Evolutionary conservation across 2,888 invertebrate species (phyloP).

Genomic region (Meghimatium bilineatum): DNA sequence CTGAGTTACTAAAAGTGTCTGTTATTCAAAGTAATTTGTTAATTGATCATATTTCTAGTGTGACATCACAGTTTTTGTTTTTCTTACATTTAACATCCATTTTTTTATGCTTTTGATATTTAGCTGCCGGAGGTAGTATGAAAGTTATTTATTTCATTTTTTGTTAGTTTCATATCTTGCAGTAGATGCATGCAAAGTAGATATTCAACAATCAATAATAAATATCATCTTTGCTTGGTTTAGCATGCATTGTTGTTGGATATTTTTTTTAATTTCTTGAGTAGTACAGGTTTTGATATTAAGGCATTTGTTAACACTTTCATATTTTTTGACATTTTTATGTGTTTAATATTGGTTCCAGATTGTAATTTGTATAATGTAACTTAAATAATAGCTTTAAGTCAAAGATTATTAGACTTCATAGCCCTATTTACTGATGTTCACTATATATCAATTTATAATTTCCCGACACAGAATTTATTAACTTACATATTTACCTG

Average conservation of each 20-base stretch:
- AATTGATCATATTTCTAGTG: background rate
- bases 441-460: too few species aligned
- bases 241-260: background rate
- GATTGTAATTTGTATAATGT: too few species aligned
- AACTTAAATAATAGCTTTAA: too few species aligned
- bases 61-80: background rate
- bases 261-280: background rate
- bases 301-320: background rate
- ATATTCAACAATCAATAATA: background rate
- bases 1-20: background rate
- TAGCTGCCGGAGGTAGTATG: conserved; percentile 53
- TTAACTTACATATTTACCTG: too few species aligned
- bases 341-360: too few species aligned
- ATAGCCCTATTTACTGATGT: too few species aligned
- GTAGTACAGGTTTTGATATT: background rate
- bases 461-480: too few species aligned
- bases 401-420: too few species aligned
- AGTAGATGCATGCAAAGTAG: conserved; percentile 11
- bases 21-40: background rate
- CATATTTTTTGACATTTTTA: background rate
- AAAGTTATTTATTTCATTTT: background rate
- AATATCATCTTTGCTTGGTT: background rate
- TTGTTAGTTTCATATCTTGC: background rate
- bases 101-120: conserved; percentile 39
- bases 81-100: conserved; percentile 24